Conservation (phyloP, 2,888 invertebrate genomes). For the Mythimna loreyi region DNA sequence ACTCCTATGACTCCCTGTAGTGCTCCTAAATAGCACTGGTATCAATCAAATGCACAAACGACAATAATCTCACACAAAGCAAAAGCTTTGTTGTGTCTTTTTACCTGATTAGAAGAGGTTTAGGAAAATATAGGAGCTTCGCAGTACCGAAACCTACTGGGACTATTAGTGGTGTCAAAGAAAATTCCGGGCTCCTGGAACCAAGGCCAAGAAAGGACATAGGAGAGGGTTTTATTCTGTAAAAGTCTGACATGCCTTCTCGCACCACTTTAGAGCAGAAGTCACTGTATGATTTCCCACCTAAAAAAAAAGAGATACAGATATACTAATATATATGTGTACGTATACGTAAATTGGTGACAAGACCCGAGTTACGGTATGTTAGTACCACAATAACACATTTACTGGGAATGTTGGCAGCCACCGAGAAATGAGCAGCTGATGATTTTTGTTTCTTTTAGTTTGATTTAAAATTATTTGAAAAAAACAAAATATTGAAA, state of each 20-base stretch:
- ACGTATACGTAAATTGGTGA: constrained; percentile 12
- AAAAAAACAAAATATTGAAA: not conserved
- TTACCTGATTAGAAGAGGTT: not conserved
- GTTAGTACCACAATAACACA: constrained; percentile 46
- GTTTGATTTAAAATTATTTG: constrained; percentile 12
- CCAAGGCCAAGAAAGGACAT: no score
- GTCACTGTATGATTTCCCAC: no score
- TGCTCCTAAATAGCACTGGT: not conserved
- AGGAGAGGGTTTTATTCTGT: no score
- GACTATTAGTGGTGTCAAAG: no score
- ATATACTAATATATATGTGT: not conserved
- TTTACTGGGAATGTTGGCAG: constrained; percentile 54
- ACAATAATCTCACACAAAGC: no score
- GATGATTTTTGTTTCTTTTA: constrained; percentile 23
- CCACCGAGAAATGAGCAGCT: constrained; percentile 17
- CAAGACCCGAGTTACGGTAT: constrained; percentile 16
- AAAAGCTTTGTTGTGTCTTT: no score
- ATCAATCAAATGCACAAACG: constrained; percentile 32
- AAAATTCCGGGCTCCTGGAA: no score
- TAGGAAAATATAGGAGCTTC: no score
- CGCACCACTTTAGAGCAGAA: no score
- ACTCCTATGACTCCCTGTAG: no score
- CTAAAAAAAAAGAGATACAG: not conserved
- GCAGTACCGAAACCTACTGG: no score
- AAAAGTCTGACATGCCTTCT: no score